phyloP scores from a whole-genome alignment of 2,113 vertebrate species.

The Syrrhaptes paradoxus region DNA sequence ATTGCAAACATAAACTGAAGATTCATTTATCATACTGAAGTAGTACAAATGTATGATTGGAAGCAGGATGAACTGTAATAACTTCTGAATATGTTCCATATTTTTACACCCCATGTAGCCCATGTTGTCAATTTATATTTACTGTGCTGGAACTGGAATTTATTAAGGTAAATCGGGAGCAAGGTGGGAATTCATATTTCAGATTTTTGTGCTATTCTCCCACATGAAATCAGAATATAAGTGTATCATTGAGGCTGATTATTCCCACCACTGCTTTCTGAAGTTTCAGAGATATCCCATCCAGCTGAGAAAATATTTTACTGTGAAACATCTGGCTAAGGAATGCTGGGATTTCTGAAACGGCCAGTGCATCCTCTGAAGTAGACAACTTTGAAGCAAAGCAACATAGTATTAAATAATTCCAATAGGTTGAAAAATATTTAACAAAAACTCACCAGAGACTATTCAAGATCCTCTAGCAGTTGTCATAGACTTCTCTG shows the following conservation, averaged over 20 bases:
- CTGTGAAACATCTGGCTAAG: constrained; percentile 73
- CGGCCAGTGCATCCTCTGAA: constrained; percentile 35
- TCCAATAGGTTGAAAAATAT: background rate
- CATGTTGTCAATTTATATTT: constrained; percentile 56
- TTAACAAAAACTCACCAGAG: background rate
- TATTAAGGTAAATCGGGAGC: constrained; percentile 71
- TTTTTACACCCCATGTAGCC: constrained; percentile 12
- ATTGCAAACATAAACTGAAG: constrained; percentile 26
- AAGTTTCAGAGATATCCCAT: constrained; percentile 56
- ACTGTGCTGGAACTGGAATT: constrained; percentile 58
- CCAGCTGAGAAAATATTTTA: constrained; percentile 88
- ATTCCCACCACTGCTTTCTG: constrained; percentile 70
- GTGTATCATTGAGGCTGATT: constrained; percentile 59
- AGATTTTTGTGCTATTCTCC: constrained; percentile 66
- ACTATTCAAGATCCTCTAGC: background rate
- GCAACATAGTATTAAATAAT: background rate
- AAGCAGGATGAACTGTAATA: constrained; percentile 59
- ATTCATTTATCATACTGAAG: constrained; percentile 54
- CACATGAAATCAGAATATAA: constrained; percentile 69
- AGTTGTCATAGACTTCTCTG: background rate
- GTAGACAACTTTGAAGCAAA: constrained; percentile 19
- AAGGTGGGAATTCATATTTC: constrained; percentile 63
- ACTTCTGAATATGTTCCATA: constrained; percentile 60
- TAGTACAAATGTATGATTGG: constrained; percentile 37
- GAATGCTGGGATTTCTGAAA: constrained; percentile 60